A percentile compares a stretch with the other conserved stretches of the same genome.
Conservation (phyloP, 2,113 vertebrate genomes). For the Sinocyclocheilus maitianheensis region DNA sequence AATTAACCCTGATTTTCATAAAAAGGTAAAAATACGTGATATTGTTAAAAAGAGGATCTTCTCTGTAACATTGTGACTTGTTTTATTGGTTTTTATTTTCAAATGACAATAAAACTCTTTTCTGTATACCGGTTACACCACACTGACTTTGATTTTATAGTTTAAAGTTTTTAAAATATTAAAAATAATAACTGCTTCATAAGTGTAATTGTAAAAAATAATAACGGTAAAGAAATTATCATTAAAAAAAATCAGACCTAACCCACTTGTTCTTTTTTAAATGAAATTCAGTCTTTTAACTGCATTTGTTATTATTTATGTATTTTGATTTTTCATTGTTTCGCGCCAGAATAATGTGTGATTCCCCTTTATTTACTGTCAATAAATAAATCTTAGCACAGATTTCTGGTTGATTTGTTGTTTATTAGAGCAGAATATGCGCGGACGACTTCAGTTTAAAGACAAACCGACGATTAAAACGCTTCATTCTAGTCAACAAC, state of each 20-base stretch:
- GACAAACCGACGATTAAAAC: conserved; percentile 31
- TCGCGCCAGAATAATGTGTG: background rate
- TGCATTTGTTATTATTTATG: background rate
- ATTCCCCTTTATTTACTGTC: conserved; percentile 19
- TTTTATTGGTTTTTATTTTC: background rate
- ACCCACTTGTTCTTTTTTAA: background rate
- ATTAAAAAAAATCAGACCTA: background rate
- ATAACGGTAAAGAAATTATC: too few relatives aligned
- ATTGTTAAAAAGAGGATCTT: background rate
- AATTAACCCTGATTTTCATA: background rate
- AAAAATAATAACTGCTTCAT: background rate
- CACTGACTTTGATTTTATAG: background rate
- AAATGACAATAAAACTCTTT: background rate
- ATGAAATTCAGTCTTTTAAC: background rate
- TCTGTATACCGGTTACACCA: background rate
- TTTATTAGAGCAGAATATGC: background rate
- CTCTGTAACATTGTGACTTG: background rate
- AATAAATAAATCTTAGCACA: conserved; percentile 42
- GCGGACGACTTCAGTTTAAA: background rate
- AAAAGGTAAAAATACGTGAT: background rate
- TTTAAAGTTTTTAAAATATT: background rate
- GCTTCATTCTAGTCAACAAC: conserved; percentile 39
- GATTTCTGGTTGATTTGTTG: background rate
- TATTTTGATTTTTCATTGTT: background rate
- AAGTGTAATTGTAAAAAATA: background rate